Evolutionary conservation across 2,797 vertebrate genomes (phyloP).

Genomic region (Sus cebifrons): DNA sequence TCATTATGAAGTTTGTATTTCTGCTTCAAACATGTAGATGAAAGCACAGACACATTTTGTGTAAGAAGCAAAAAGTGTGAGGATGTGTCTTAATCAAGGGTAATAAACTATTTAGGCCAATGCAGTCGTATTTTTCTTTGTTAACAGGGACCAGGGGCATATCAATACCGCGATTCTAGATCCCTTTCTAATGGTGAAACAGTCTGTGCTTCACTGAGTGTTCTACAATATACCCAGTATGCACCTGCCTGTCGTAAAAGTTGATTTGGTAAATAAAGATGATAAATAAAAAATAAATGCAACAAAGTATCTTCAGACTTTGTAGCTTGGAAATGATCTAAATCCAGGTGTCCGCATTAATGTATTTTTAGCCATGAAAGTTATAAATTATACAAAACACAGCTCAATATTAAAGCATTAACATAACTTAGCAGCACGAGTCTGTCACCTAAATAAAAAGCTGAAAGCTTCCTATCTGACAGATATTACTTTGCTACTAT

Average conservation of each 20-base stretch:
- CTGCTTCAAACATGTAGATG: constrained; percentile 79
- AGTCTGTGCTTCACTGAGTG: constrained; percentile 41
- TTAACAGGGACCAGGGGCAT: constrained; percentile 73
- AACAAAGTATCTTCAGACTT: constrained; percentile 80
- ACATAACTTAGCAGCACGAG: constrained; percentile 84
- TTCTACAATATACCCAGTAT: constrained; percentile 68
- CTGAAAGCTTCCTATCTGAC: constrained; percentile 56
- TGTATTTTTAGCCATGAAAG: constrained; percentile 80
- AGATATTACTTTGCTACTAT: constrained; percentile 23
- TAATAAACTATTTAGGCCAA: constrained; percentile 82
- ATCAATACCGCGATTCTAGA: background rate
- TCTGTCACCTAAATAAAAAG: constrained; percentile 78
- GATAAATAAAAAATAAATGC: constrained; percentile 72
- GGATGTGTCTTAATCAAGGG: constrained; percentile 83
- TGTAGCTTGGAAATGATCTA: constrained; percentile 83
- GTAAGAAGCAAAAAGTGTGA: constrained; percentile 82
- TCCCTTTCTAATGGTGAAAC: constrained; percentile 18
- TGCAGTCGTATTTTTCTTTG: constrained; percentile 69
- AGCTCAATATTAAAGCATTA: constrained; percentile 87
- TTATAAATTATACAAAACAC: constrained; percentile 87
- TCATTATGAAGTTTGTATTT: constrained; percentile 81
- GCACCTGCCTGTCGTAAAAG: constrained; percentile 64
- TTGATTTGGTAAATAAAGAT: constrained; percentile 80
- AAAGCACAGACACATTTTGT: constrained; percentile 77
- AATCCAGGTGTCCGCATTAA: constrained; percentile 81